Conservation (phyloP, 2,113 vertebrate genomes). For the Dolichotis patagonum region DNA sequence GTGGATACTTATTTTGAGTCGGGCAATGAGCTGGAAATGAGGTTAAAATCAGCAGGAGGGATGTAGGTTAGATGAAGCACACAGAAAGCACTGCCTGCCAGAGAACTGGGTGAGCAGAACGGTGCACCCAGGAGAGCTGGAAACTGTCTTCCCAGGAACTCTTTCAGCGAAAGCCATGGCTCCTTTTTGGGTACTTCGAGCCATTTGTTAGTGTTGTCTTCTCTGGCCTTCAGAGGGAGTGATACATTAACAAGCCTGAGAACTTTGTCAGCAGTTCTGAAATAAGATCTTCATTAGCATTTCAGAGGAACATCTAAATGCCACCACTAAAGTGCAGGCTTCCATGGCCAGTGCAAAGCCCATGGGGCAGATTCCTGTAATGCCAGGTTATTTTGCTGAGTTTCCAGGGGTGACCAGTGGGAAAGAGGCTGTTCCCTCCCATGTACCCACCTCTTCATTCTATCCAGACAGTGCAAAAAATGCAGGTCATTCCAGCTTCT, state of each 20-base stretch:
- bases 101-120: background rate
- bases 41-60: background rate
- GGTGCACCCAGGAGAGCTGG: background rate
- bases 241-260: slow-evolving; percentile 57
- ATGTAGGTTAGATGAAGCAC: background rate
- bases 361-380: slow-evolving; percentile 34
- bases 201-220: slow-evolving; percentile 12
- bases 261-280: slow-evolving; percentile 53
- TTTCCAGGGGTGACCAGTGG: slow-evolving; percentile 64
- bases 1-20: background rate
- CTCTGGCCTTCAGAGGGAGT: slow-evolving; percentile 52
- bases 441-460: background rate
- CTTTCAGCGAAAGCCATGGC: slow-evolving; percentile 30
- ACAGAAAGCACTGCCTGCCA: background rate
- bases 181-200: slow-evolving; percentile 10
- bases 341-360: slow-evolving; percentile 36
- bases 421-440: background rate
- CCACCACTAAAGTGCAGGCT: slow-evolving; percentile 45
- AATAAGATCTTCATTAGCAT: slow-evolving; percentile 59
- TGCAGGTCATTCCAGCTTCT: background rate
- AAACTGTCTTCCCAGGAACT: background rate
- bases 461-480: background rate
- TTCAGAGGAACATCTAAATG: slow-evolving; percentile 64
- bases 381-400: background rate
- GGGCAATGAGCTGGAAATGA: background rate